Evolutionary conservation across 2,888 invertebrate species (phyloP), one percentile per base, ranked within the genome.

Genomic region (Malthinus seriepunctatus): DNA sequence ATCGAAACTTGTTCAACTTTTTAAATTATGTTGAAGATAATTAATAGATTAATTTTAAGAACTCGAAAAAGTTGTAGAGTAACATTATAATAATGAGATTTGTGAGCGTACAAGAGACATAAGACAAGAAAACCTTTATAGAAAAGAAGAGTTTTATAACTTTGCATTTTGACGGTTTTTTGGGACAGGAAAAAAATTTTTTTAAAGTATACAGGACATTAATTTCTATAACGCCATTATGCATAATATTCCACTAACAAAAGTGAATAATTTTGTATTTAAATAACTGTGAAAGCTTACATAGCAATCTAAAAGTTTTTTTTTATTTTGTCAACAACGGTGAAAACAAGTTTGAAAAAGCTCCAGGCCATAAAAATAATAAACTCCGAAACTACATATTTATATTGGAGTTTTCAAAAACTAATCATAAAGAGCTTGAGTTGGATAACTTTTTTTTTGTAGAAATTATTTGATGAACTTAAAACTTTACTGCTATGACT

Each of bases 401-500:
- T 52, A 52, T 52, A 57, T 57, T 47, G 37, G 46, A 51, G 23
- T 39, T 52, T 57, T 48, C 39, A 33, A 49, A 56, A 58, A 52
- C 48, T 52, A 58, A 58, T 53, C 52, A 53, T 52, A 58, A 57
- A 49, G 33, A 49, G 32, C 49, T 42, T 15, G 14, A 50, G 42
- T 31, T 32, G 49, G 15, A 14, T 50, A 50, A 53, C 11, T 53
- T 59, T 56, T 53, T 48, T 32, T 38, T 42, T 33, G 44, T 54
- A 54, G 44, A 44, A 53, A 59, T 53, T 58, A 42, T 59, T 53
- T 44, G 53, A 23, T 39, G 50, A 54, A 53, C 39, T 54, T 59
- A 50, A 15, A 53, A 48, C 49, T 59, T 59, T 50, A 59, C 47
- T 50, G 50, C 49, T 53, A 44, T 44, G 34, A 52, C 53, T 44